Evolutionary conservation across 2,113 vertebrate genomes (phyloP), one percentile per base, ranked within the genome.

Genomic region (Megaleporinus macrocephalus): DNA sequence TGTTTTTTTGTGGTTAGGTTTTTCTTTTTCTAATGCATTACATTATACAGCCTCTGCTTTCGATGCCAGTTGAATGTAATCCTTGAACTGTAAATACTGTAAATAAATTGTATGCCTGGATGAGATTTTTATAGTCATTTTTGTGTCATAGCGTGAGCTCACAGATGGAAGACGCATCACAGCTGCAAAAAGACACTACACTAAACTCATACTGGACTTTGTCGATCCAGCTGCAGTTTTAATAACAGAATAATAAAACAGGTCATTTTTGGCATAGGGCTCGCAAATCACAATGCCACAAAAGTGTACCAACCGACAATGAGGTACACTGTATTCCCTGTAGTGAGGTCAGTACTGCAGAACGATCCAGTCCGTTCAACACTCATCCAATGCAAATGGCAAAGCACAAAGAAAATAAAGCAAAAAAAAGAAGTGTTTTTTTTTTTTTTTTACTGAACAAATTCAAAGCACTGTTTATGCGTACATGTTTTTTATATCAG

Each of bases 1-100:
- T 69, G 84, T 55, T 86, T 87, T 65, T 69, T 86, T 79, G n/a
- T 55, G 55, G 26, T 76, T 18, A 53, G 41, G n/a, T 41, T 83
- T 44, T 77, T 69, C 62, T 69, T 75, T 79, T 57, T 55, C 2
- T 26, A 16, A 51, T 65, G 73, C 24, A 79, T 81, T 83, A 80
- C 79, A 69, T 63, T 51, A 69, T 69, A 29, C 33, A 73, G 55
- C 71, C 75, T 79, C 79, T 63, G 73, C 53, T 84, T 86, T 82
- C 15, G 63, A 84, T 49, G 51, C 71, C 12, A 76, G 73, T 69
- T 90, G 83, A 92, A 90, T 92, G 91, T 88, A 91, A 93, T 75
- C 78, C 4, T 80, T 73, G 22, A 73, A 66, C 12, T 90, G 88
- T 93, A 69, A 76, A 90, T 92, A 88, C 57, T 92, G 92, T 92